Evolutionary conservation across 2,888 invertebrate genomes (phyloP), one percentile per base, ranked within the genome.

Genomic region (Euclidia mi): DNA sequence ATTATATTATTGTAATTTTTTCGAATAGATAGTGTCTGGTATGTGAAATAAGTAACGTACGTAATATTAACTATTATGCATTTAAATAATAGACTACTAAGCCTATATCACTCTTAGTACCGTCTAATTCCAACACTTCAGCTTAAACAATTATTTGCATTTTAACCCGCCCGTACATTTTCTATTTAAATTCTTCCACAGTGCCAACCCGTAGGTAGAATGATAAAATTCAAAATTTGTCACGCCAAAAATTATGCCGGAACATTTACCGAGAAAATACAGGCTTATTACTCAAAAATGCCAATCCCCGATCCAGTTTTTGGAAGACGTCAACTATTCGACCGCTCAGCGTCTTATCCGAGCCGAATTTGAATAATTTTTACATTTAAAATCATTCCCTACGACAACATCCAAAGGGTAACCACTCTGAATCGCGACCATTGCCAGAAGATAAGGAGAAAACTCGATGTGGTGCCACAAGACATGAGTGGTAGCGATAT

Each of bases 361-460:
- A 69, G 73, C 55, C 59, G 70, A 62, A 94, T 94, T 94, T 94
- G 93, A 94, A 94, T 94, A 94, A 94, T 94, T 94, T 93, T 93
- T 94, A 93, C 94, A 94, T 94, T 94, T 94, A 94, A 93, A 94
- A 94, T 94, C 94, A 94, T 93, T 94, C 90, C 90, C 89, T 86
- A 89, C 89, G 92, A 91, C 92, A 88, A 91, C 92, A 92, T 93
- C 93, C 92, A 94, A 94, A 94, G 94, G 94, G 94, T 94, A 94
- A 93, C 94, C 92, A 85, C 88, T 84, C 87, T 72, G 91, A 89
- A 92, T 92, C 90, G 92, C 91, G 86, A 90, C 91, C 93, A 92
- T 92, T 91, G 90, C 89, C 85, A 84, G 81, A 85, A 93, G 93
- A 93, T 93, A 93, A 92, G 92, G 82, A 89, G 87, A 84, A 88